Evolutionary conservation across 2,888 invertebrate genomes (phyloP), one percentile per base, ranked within the genome.

Genomic region (Drosophila stalkeri): DNA sequence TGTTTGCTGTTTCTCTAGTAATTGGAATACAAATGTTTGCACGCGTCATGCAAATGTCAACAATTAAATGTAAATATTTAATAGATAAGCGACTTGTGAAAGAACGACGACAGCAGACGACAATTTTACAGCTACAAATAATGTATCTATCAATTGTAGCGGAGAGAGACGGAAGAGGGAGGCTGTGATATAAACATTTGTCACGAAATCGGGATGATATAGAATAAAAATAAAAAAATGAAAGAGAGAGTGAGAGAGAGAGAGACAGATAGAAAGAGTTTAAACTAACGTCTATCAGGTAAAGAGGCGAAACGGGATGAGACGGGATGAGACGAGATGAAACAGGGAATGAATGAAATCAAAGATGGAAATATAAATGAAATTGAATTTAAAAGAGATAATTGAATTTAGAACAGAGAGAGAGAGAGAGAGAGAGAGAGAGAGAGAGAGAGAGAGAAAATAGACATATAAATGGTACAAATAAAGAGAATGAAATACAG

Each of bases 11-110:
- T 61, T 61, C 55, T 44, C 11, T 35, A 44, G 52, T 72, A 71
- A 75, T 75, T 75, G 60, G 59, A 59, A 60, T 57, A 56, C 56
- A 75, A 77, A 57, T 77, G 73, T 73, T 77, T 76, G 57, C 72
- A 43, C 47, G 63, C 12, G 60, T n/a, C 60, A 74, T 70, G 69
- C 62, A 66, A 69, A 75, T 74, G 57, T 64, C 62, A 56, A 78
- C 79, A 79, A 69, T 68, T 46, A 39, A 49, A 43, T 56, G 47
- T 64, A 75, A 69, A 64, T 62, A 43, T 35, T 49, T 57, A 46
- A 39, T 46, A 71, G 69, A 75, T 69, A 74, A 75, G 49, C 55
- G 57, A 41, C 61, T 54, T 61, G 56, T 56, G 20, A 60, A 64
- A 59, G 49, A 9, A n/a, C 31, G 54, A 39, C 23, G 23, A 16